Base-by-base conservation (phyloP, 2,797 vertebrate genomes). In the Oryzias dopingdopingensis region DNA sequence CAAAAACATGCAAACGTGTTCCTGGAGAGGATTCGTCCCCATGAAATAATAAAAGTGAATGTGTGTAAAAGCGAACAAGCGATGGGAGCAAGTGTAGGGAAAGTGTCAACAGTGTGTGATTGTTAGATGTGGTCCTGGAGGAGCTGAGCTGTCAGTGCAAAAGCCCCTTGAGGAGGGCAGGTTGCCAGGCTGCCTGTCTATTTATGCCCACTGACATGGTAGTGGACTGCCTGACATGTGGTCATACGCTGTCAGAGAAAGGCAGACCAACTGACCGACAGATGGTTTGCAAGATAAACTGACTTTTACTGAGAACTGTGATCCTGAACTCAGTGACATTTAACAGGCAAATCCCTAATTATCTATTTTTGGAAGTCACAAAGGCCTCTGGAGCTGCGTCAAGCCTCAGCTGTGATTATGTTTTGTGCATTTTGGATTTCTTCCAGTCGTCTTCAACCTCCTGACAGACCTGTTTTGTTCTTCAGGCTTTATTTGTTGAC, bases 51-150 rank as follows among this genome's bases (percentile, higher is more conserved):
- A 61, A 49, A 69, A 80, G 43, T n/a, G 51, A 58, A 56, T 12
- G 57, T 70, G 72, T 49, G 48, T 78, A 68, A 70, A 72, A 73
- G 59, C 52, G 60, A 72, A 58, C 47, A 51, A 66, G 70, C 43
- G 17, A 63, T 32, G 6, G n/a, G 63, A 79, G 58, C 14, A 62
- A 61, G 62, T 26, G 74, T 20, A 69, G 72, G 66, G 70, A 20
- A 66, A 74, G 79, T 85, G 86, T 82, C 84, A 78, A 81, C 77
- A 79, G 74, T 57, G 63, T 77, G 80, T 86, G 85, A 81, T 85
- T 87, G 24, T 83, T 74, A 82, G 80, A 81, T 67, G 80, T 78
- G 76, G 76, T 81, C 80, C 84, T 77, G 67, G 24, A 78, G 85
- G 85, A 59, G 50, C 42, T 0, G 79, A 86, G 80, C 86, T 89